Evolutionary conservation across 2,797 vertebrate genomes (phyloP).

Genomic region (Cheirogaleus major): DNA sequence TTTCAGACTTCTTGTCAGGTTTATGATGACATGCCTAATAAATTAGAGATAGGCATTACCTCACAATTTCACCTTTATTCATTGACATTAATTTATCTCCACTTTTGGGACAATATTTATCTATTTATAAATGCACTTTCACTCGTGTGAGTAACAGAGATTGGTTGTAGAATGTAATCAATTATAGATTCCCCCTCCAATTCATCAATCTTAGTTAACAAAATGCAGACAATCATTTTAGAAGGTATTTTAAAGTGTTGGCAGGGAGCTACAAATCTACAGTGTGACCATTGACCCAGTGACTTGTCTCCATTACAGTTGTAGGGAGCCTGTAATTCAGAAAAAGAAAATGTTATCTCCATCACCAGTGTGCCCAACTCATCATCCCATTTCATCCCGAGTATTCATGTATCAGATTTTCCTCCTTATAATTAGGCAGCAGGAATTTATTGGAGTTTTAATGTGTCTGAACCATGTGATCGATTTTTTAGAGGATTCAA

Average conservation of each 20-base stretch:
- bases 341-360: not conserved
- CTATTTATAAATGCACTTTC: not conserved
- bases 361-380: not conserved
- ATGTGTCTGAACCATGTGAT: not conserved
- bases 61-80: constrained; percentile 53
- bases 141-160: constrained; percentile 29
- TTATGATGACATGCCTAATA: constrained; percentile 36
- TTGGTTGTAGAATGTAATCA: constrained; percentile 40
- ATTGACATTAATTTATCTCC: constrained; percentile 36
- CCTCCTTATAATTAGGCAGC: not conserved
- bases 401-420: not conserved
- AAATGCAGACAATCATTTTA: not conserved
- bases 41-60: not conserved
- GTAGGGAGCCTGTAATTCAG: not conserved
- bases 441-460: not conserved
- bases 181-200: constrained; percentile 8
- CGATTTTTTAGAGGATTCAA: not conserved
- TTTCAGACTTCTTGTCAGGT: constrained; percentile 34
- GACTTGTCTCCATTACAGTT: not conserved
- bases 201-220: constrained; percentile 50
- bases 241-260: not conserved
- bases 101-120: constrained; percentile 54
- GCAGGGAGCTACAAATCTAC: not conserved
- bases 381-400: not conserved
- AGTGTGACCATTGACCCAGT: not conserved